A percentile compares a stretch with the other conserved stretches of the same genome.
These are phyloP conservation scores for Hoplostethus mediterraneus DNA, from an alignment of 2,797 vertebrate species.

Conservation along the genomic window DNA sequence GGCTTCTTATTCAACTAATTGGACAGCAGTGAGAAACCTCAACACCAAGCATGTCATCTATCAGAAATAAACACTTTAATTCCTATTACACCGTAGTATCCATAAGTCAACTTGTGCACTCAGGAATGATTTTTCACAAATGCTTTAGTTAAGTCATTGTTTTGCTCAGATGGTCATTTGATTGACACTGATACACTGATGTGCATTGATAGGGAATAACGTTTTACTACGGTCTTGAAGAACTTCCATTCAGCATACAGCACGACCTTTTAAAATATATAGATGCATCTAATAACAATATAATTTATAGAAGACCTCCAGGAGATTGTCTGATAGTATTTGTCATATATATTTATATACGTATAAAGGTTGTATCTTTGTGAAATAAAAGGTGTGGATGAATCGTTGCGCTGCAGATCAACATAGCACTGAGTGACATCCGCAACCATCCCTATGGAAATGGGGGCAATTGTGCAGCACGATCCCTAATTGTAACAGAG, in stretches of 20 bases:
- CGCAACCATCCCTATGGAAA: slow-evolving; percentile 62
- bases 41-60: neutral
- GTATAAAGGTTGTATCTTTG: neutral
- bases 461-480: slow-evolving; percentile 64
- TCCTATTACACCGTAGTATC: neutral
- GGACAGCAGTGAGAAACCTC: neutral
- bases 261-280: no score
- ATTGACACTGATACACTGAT: no score
- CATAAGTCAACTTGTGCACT: neutral
- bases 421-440: slow-evolving; percentile 51
- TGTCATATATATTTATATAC: neutral
- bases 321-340: neutral
- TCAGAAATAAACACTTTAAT: neutral
- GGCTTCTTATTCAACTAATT: slow-evolving; percentile 16
- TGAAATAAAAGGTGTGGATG: neutral
- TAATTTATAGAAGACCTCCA: neutral
- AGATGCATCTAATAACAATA: neutral
- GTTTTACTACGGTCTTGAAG: no score
- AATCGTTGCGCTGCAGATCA: slow-evolving; percentile 10
- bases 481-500: slow-evolving; percentile 61
- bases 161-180: no score
- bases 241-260: no score
- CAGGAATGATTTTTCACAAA: slow-evolving; percentile 5
- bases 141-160: neutral
- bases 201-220: no score